Base-by-base conservation (phyloP, 2,888 invertebrate genomes). In the Dynastes hyllus region DNA sequence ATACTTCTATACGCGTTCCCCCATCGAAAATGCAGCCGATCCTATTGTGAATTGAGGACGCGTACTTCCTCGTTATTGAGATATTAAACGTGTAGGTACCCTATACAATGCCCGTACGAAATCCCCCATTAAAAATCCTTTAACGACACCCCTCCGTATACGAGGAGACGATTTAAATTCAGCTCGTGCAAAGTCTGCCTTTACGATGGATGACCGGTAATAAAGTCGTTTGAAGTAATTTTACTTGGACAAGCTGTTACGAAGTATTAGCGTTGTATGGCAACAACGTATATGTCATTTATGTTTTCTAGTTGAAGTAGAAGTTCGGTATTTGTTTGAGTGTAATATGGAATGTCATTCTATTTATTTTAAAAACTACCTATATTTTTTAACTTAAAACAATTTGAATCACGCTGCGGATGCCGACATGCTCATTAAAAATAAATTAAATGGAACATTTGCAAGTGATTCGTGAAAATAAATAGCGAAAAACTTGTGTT, bases 131-230 rank as follows among this genome's bases (percentile, higher is more conserved):
- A 70, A 53, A 70, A 70, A 70, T 53, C 55, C 70, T 51, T 70
- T 32, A 53, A 70, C 70, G 53, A 53, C 13, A 16, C 50, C 32
- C 27, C 22, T 22, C 22, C 16, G 9, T n/a, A 51, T 70, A 37
- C 22, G 45, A 22, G 53, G 53, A 51, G 29, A 29, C 53, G 50
- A 70, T 70, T 70, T 70, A 70, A 70, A 70, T 70, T 70, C 70
- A 5, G n/a, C 13, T 53, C 70, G 51, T 70, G 53, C 53, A 65
- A 40, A 32, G 53, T 70, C n/a, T n/a, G 27, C 45, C 32, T 27
- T 58, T 32, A 53, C 53, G 70, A 55, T 70, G 70, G 53, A 70
- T 70, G 70, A 70, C 70, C 70, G 55, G 70, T 55, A 70, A 70
- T 70, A 70, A 70, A 70, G 70, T 53, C 29, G 32, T 70, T 32